These are phyloP conservation scores for Pammene fasciana DNA, from an alignment of 2,888 invertebrate species.

Conservation along the genomic window DNA sequence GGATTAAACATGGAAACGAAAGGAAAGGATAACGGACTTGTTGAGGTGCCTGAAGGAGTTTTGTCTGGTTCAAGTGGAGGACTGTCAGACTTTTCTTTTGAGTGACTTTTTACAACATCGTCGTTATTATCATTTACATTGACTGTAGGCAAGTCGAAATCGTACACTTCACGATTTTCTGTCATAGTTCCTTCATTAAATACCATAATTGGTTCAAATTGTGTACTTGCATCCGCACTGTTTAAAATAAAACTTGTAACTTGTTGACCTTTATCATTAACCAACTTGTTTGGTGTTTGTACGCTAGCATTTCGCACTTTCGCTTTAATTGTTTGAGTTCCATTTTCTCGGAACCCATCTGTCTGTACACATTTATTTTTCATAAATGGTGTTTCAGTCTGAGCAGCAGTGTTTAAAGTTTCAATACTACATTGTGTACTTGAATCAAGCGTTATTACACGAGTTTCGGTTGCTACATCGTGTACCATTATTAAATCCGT, in stretches of 20 bases:
- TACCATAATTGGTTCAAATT: constrained; percentile 52
- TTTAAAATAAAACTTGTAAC: constrained; percentile 50
- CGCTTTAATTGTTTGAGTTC: constrained; percentile 67
- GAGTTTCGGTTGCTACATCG: constrained; percentile 71
- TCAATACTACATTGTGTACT: constrained; percentile 66
- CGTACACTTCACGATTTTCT: constrained; percentile 49
- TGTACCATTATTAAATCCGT: constrained; percentile 70
- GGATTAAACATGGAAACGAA: constrained; percentile 77
- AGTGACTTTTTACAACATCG: constrained; percentile 27
- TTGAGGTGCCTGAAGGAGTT: constrained; percentile 52
- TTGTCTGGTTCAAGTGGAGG: constrained; percentile 75
- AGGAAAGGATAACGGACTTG: constrained; percentile 64
- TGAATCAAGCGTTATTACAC: constrained; percentile 70
- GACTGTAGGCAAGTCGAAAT: constrained; percentile 39
- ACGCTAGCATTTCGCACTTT: constrained; percentile 61
- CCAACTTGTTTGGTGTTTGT: constrained; percentile 62
- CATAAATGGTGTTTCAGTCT: constrained; percentile 67
- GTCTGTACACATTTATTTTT: constrained; percentile 73
- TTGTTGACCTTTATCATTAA: constrained; percentile 61
- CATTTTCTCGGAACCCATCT: constrained; percentile 54
- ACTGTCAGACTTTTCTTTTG: constrained; percentile 73
- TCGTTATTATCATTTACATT: constrained; percentile 37
- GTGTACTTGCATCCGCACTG: constrained; percentile 58
- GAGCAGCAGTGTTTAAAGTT: constrained; percentile 68
- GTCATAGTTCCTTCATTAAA: constrained; percentile 53